Evolutionary conservation across 2,797 vertebrate genomes (phyloP).

Genomic region (Phrynocephalus guinanensis): DNA sequence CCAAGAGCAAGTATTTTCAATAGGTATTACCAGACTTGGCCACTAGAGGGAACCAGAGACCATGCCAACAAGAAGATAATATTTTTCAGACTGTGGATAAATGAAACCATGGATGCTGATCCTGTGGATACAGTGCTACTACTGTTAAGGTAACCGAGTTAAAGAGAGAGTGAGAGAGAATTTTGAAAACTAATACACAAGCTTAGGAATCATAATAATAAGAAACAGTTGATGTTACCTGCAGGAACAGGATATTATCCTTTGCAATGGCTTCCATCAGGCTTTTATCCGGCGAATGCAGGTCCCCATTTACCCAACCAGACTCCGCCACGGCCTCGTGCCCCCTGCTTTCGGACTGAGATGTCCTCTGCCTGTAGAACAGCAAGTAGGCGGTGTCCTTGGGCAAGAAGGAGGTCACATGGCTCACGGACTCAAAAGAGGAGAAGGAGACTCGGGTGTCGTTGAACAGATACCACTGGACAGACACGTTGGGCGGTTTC

Average conservation of each 20-base stretch:
- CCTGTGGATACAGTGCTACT: too few species aligned
- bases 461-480: constrained; percentile 85
- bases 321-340: constrained; percentile 27
- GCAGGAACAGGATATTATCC: constrained; percentile 84
- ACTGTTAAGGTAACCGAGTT: too few species aligned
- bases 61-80: too few species aligned
- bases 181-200: background rate
- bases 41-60: too few species aligned
- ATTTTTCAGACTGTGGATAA: too few species aligned
- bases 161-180: too few species aligned
- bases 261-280: constrained; percentile 86
- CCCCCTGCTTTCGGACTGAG: constrained; percentile 40
- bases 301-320: constrained; percentile 46
- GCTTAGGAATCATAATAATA: background rate
- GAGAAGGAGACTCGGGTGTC: constrained; percentile 86
- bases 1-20: too few species aligned
- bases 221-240: constrained; percentile 71
- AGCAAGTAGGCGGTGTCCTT: constrained; percentile 86
- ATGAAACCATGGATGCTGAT: too few species aligned
- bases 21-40: too few species aligned
- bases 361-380: constrained; percentile 77
- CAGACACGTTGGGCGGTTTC: constrained; percentile 73
- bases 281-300: constrained; percentile 77
- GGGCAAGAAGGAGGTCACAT: constrained; percentile 83
- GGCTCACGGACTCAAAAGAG: constrained; percentile 84